Evolutionary conservation across 2,797 vertebrate genomes (phyloP), one percentile per base, ranked within the genome.

Genomic region (Pangasius krempfi): DNA sequence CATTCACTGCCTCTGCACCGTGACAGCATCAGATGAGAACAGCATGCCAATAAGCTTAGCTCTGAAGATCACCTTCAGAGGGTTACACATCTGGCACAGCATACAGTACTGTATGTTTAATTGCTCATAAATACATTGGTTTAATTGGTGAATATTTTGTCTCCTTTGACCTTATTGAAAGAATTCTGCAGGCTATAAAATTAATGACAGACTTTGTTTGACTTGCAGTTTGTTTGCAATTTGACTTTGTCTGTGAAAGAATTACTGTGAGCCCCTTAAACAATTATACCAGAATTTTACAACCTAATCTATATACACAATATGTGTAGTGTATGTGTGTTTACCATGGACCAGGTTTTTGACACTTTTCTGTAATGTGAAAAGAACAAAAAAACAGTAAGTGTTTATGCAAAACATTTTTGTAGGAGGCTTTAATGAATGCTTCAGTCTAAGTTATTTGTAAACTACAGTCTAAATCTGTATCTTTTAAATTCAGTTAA

Each of bases 31-130:
- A 62, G 82, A 85, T 85, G 81, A 80, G 52, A 79, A 30, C 82
- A 62, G 86, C 81, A 87, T 84, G 70, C 85, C 72, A 89, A 84
- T 89, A 68, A 78, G 79, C 44, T 22, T 78, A 68, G 50, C n/a
- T n/a, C 72, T 75, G 50, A 85, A 86, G 76, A 80, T 72, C 84
- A 85, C 54, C 64, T 80, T 62, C 25, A 73, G 16, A 62, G 73
- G 54, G 85, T 85, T 81, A 87, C 5, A 4, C 4, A 20, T 37
- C 44, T 44, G 44, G 14, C 58, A 78, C 22, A 37, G 44, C 54
- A 64, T 82, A 54, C 40, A 40, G 5, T 27, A 62, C 40, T 70
- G 20, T 79, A 8, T 6, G 30, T 68, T 87, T 81, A 27, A 81
- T 30, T 84, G 62, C 52, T 70, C 37, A 64, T 33, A 52, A 16